phyloP scores from a whole-genome alignment of 2,113 vertebrate species.

The Stomatorhinus ivindoensis region DNA sequence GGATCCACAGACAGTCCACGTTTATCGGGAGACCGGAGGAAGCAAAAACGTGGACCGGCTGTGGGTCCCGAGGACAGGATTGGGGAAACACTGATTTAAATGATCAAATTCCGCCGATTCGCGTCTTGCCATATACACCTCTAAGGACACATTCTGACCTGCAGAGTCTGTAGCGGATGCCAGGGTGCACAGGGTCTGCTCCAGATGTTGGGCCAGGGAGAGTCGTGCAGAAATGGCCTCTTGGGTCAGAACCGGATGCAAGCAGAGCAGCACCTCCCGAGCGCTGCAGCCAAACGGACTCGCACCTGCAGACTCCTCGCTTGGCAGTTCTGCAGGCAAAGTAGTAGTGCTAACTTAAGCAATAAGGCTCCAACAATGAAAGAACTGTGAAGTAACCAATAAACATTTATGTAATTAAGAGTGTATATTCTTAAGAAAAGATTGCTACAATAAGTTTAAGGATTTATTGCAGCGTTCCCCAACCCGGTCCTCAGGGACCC shows the following conservation, averaged over 20 bases:
- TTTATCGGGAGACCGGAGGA: not conserved
- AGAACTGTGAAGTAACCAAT: not conserved
- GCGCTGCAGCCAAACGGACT: slow-evolving; percentile 69
- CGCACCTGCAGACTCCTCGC: slow-evolving; percentile 57
- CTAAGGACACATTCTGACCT: slow-evolving; percentile 52
- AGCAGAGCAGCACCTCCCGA: slow-evolving; percentile 74
- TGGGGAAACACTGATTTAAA: not conserved
- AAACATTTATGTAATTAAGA: not conserved
- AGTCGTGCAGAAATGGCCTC: slow-evolving; percentile 67
- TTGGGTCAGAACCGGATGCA: slow-evolving; percentile 68
- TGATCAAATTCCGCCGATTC: not conserved
- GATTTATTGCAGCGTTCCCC: not conserved
- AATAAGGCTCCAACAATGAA: not conserved
- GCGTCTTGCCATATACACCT: not conserved
- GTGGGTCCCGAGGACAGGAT: not conserved
- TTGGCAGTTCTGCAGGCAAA: slow-evolving; percentile 34
- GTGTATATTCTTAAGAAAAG: not conserved
- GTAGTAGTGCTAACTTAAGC: not conserved
- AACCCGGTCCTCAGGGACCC: not conserved
- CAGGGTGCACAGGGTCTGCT: slow-evolving; percentile 64
- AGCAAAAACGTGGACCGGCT: not conserved
- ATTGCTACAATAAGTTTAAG: not conserved
- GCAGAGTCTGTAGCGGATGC: slow-evolving; percentile 50
- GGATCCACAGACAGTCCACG: not conserved
- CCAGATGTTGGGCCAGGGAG: slow-evolving; percentile 63